These are phyloP conservation scores for Cantharis rufa DNA, from an alignment of 2,888 invertebrate genomes.

Conservation along the genomic window DNA sequence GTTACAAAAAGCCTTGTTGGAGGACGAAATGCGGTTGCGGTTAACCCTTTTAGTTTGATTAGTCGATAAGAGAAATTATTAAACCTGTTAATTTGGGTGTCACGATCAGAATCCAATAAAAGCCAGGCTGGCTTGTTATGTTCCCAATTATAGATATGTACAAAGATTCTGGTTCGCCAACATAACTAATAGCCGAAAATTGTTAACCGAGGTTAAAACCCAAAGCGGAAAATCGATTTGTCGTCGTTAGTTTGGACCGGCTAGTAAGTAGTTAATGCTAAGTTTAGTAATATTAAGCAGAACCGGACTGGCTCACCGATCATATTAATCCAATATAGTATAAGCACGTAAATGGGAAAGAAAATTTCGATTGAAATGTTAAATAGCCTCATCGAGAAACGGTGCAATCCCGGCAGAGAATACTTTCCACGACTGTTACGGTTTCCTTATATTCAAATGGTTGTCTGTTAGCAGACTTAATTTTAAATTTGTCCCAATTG, in stretches of 20 bases:
- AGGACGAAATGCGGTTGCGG: not conserved
- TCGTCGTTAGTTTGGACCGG: not conserved
- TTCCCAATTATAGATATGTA: not conserved
- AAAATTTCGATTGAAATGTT: not conserved
- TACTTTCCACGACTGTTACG: not conserved
- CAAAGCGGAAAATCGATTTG: not conserved
- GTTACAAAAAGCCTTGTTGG: not conserved
- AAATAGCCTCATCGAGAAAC: not conserved
- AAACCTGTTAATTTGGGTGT: not conserved
- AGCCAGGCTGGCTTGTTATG: not conserved
- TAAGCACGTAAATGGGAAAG: not conserved
- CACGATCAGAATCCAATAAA: not conserved
- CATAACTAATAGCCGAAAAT: not conserved
- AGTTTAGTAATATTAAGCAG: not conserved
- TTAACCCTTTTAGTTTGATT: not conserved
- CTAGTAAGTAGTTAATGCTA: not conserved
- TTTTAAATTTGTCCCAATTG: not conserved
- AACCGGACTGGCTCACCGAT: not conserved
- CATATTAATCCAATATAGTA: not conserved
- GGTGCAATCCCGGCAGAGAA: not conserved
- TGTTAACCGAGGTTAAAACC: not conserved
- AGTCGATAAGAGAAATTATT: not conserved
- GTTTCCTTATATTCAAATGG: not conserved
- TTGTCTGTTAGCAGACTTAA: not conserved
- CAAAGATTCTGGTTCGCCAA: not conserved